Evolutionary conservation across 2,797 vertebrate species (phyloP).

Genomic region (Macroramphosus scolopax): DNA sequence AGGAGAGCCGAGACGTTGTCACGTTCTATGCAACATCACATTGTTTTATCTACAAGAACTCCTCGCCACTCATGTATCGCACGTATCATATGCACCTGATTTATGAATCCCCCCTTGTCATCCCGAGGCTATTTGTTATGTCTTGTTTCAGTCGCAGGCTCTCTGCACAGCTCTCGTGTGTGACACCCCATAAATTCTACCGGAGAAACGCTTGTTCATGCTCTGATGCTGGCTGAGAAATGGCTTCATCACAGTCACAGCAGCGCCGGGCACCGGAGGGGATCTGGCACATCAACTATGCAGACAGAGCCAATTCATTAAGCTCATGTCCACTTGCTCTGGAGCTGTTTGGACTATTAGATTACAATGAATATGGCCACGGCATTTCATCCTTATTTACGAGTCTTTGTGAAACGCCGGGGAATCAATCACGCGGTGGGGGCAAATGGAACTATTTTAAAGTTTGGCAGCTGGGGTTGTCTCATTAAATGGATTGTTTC

Average conservation of each 20-base stretch:
- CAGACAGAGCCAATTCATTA: conserved; percentile 58
- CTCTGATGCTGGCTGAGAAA: conserved; percentile 30
- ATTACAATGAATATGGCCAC: too few relatives aligned
- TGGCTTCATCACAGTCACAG: conserved; percentile 29
- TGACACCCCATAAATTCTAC: conserved; percentile 51
- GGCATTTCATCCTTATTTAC: too few relatives aligned
- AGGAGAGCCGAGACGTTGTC: too few relatives aligned
- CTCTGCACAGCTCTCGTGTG: conserved; percentile 17
- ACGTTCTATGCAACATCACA: too few relatives aligned
- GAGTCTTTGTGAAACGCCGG: too few relatives aligned
- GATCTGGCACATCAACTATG: conserved; percentile 45
- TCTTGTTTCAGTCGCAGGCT: conserved; percentile 33
- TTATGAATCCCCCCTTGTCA: conserved; percentile 32
- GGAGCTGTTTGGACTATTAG: conserved; percentile 33
- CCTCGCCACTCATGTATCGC: too few relatives aligned
- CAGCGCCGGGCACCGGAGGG: conserved; percentile 24
- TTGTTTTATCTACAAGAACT: too few relatives aligned
- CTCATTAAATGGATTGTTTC: conserved; percentile 64
- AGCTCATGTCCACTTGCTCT: conserved; percentile 26
- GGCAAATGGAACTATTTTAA: conserved; percentile 29
- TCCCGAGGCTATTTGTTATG: conserved; percentile 37
- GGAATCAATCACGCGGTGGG: too few relatives aligned
- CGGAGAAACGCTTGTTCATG: conserved; percentile 33
- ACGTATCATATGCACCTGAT: conserved; percentile 8
- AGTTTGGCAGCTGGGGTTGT: conserved; percentile 28